phyloP scores from a whole-genome alignment of 2,797 vertebrate species.

The Morus bassanus region DNA sequence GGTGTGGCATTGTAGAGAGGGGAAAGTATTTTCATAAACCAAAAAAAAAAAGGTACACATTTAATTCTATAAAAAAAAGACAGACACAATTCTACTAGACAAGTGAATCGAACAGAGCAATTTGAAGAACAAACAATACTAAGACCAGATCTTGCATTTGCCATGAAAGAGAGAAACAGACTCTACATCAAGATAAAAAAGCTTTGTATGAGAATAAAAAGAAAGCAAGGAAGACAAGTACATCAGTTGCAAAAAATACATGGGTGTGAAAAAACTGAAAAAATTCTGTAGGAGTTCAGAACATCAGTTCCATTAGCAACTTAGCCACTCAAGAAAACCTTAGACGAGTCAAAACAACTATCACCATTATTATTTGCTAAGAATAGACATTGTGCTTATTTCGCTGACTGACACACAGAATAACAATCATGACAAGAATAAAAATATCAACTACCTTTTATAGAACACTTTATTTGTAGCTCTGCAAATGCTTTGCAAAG shows the following conservation, averaged over 20 bases:
- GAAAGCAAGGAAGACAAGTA: background rate
- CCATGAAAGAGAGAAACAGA: background rate
- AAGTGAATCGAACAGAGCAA: background rate
- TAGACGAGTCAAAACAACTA: slow-evolving; percentile 48
- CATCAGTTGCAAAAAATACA: slow-evolving; percentile 6
- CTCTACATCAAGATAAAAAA: background rate
- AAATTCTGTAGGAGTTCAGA: slow-evolving; percentile 30
- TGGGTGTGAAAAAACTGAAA: background rate
- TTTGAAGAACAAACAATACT: background rate
- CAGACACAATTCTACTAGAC: background rate
- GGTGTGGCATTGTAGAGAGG: background rate
- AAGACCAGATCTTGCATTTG: background rate
- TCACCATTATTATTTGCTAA: slow-evolving; percentile 38
- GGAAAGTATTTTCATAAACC: background rate
- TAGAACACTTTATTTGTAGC: background rate
- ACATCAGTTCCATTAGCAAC: slow-evolving; percentile 45
- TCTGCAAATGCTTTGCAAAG: background rate
- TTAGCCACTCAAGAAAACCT: slow-evolving; percentile 39
- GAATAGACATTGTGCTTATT: slow-evolving; percentile 44
- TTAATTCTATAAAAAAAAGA: background rate
- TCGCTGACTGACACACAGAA: slow-evolving; percentile 7
- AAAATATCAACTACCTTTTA: slow-evolving; percentile 9
- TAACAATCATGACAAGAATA: background rate
- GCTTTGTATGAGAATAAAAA: background rate
- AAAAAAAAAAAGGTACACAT: background rate